These are phyloP conservation scores for Sciurus vulgaris DNA, from an alignment of 2,797 vertebrate genomes.

Conservation along the genomic window DNA sequence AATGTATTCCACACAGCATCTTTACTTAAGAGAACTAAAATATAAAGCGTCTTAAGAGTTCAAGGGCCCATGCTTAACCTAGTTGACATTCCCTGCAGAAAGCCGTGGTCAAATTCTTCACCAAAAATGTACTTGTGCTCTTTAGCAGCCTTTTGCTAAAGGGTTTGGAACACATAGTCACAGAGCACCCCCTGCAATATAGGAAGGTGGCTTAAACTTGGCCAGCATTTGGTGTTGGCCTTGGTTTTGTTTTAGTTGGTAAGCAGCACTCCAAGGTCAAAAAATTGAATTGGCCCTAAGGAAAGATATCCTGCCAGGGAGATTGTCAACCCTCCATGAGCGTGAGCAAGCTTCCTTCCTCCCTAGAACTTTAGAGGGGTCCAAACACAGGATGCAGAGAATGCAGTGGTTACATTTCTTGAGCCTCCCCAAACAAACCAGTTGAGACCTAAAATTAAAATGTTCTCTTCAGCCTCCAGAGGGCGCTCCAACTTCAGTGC, in stretches of 20 bases:
- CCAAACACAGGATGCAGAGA: neutral
- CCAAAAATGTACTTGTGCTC: neutral
- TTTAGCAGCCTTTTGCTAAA: neutral
- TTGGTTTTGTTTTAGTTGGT: neutral
- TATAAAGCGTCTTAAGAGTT: neutral
- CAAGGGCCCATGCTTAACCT: neutral
- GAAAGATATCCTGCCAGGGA: neutral
- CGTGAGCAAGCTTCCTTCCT: neutral
- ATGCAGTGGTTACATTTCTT: neutral
- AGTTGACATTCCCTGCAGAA: neutral
- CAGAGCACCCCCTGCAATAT: no score
- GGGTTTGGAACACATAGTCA: neutral
- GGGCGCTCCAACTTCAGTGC: neutral
- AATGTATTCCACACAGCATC: neutral
- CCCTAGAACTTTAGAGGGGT: neutral
- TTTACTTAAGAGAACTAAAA: neutral
- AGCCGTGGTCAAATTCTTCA: neutral
- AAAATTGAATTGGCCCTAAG: neutral
- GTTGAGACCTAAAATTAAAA: neutral
- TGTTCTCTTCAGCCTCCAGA: neutral
- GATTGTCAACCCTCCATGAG: neutral
- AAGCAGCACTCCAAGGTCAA: neutral
- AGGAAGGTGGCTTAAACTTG: neutral
- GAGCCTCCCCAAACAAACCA: neutral
- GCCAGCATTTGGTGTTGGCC: neutral